These are phyloP conservation scores for Barnardius zonarius DNA, from an alignment of 2,113 vertebrate species.

Conservation along the genomic window DNA sequence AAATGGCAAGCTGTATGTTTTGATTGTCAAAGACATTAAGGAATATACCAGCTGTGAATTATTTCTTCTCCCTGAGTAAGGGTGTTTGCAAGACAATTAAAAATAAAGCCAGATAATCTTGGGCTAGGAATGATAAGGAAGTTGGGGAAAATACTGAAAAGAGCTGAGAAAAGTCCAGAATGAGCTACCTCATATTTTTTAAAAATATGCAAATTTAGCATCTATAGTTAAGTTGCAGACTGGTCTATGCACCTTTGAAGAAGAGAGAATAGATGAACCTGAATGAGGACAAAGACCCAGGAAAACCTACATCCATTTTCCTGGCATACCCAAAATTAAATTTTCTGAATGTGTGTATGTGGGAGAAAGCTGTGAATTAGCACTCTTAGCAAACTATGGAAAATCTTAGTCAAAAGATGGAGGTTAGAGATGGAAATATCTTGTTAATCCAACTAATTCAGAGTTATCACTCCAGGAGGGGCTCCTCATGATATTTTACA, in stretches of 20 bases:
- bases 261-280: background rate
- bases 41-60: background rate
- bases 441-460: background rate
- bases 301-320: background rate
- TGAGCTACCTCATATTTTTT: background rate
- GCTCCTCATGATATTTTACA: background rate
- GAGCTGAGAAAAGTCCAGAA: background rate
- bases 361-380: background rate
- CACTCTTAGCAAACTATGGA: background rate
- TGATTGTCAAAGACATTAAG: background rate
- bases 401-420: background rate
- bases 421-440: background rate
- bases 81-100: background rate
- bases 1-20: slow-evolving; percentile 16
- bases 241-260: background rate
- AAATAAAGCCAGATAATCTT: background rate
- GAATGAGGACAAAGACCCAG: background rate
- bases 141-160: background rate
- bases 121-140: background rate
- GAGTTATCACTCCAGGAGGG: background rate
- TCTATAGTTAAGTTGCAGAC: background rate
- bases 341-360: background rate
- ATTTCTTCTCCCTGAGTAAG: slow-evolving; percentile 16
- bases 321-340: background rate
- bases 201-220: background rate